Evolutionary conservation across 2,888 invertebrate genomes (phyloP), one percentile per base, ranked within the genome.

Genomic region (Griposia aprilina): DNA sequence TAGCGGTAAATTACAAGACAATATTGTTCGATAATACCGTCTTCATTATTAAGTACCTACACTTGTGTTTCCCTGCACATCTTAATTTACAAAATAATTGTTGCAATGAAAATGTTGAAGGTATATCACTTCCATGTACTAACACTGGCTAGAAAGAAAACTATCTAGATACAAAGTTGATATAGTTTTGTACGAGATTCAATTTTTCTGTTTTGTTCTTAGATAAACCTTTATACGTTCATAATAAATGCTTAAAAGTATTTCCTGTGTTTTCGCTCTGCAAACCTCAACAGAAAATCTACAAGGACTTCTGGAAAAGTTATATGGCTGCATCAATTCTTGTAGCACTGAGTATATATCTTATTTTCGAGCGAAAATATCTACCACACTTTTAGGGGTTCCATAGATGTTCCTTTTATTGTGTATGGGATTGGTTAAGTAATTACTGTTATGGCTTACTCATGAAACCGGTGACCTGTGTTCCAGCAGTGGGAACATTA

Each of bases 1-100:
- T 66, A 23, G 26, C 17, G 36, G 23, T 57, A 45, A 65, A 30
- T 78, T 30, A 52, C 57, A 50, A 52, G 30, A 30, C 30, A 79
- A 41, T 50, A 20, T 62, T 72, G 30, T 52, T 65, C 20, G 26
- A 45, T 57, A 57, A 26, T 41, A 2, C 23, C 23, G 13, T 57
- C 36, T 48, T 30, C 8, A 59, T 72, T 65, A 78, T 48, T 36
- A 26, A 30, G 17, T 50, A 7, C 41, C 41, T 6, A 41, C 17
- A 26, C 5, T 23, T 52, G 52, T 26, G 4, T 45, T 55, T 71
- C 7, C 17, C n/a, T 45, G 26, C 6, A 55, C n/a, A 41, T 68
- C 7, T 60, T 60, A 13, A 41, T 41, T 23, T 57, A 36, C 26
- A 57, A 36, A 50, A n/a, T 8, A 62, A 17, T n/a, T 23, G 17